Conservation (phyloP, 2,797 vertebrate genomes). For the Lemur catta region DNA sequence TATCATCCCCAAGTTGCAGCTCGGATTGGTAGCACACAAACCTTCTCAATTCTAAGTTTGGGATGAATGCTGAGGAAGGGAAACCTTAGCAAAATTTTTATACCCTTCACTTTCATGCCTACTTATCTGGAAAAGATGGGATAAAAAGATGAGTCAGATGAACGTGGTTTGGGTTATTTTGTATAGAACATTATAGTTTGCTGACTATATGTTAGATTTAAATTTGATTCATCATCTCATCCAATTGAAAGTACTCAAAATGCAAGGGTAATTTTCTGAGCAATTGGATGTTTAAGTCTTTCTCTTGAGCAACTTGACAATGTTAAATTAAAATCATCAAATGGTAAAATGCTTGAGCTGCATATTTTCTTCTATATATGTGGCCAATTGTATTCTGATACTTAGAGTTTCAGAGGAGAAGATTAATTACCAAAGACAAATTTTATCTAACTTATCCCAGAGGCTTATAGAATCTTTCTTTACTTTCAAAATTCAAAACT, state of each 20-base stretch:
- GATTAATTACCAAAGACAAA: background rate
- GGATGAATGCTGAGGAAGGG: background rate
- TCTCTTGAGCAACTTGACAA: background rate
- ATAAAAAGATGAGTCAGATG: background rate
- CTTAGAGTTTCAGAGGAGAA: background rate
- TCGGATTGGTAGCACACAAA: too few species aligned
- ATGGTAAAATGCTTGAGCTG: background rate
- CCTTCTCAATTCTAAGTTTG: background rate
- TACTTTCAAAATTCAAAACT: background rate
- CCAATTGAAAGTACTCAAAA: background rate
- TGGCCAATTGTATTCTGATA: background rate
- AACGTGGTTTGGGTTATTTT: background rate
- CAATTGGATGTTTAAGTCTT: background rate
- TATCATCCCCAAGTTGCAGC: background rate
- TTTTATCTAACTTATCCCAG: background rate
- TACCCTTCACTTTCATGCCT: background rate
- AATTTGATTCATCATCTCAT: background rate
- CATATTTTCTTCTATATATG: background rate
- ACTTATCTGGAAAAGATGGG: background rate
- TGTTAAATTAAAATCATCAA: background rate
- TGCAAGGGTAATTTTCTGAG: slow-evolving; percentile 23
- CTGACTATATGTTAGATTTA: background rate
- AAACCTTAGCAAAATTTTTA: background rate
- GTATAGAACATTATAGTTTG: background rate
- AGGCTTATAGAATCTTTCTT: background rate